Conservation (phyloP, 2,888 invertebrate genomes). For the Drosophila sordidapex region DNA sequence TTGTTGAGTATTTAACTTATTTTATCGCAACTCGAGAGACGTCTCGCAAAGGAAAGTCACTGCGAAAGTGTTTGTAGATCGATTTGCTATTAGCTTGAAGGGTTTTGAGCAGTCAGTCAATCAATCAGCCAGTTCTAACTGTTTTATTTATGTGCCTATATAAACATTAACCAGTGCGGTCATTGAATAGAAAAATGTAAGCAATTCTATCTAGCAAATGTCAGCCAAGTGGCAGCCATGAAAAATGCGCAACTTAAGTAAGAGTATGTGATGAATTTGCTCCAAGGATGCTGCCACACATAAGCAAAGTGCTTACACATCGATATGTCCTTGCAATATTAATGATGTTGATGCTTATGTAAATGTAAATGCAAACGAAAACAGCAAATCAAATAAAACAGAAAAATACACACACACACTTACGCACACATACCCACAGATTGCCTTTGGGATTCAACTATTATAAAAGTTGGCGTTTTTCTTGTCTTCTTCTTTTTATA, state of each 20-base stretch:
- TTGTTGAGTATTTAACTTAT: too few relatives aligned
- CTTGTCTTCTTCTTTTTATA: slow-evolving; percentile 26
- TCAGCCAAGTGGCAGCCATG: neutral
- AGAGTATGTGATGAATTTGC: neutral
- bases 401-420: slow-evolving; percentile 15
- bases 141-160: neutral
- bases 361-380: slow-evolving; percentile 52
- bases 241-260: neutral
- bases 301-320: slow-evolving; percentile 47
- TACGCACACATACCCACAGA: neutral
- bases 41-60: neutral
- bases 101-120: neutral
- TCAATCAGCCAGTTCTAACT: neutral
- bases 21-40: neutral
- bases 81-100: neutral
- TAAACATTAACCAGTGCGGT: neutral
- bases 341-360: slow-evolving; percentile 74
- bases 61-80: neutral
- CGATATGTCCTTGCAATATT: slow-evolving; percentile 67
- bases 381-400: slow-evolving; percentile 59
- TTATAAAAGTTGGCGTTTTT: slow-evolving; percentile 19
- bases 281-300: neutral
- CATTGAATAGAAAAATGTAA: neutral
- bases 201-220: neutral
- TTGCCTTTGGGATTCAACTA: slow-evolving; percentile 4